Evolutionary conservation across 35 echinoderm and acorn worm genomes (phyloP).

Genomic region (Holothuria glaberrima): DNA sequence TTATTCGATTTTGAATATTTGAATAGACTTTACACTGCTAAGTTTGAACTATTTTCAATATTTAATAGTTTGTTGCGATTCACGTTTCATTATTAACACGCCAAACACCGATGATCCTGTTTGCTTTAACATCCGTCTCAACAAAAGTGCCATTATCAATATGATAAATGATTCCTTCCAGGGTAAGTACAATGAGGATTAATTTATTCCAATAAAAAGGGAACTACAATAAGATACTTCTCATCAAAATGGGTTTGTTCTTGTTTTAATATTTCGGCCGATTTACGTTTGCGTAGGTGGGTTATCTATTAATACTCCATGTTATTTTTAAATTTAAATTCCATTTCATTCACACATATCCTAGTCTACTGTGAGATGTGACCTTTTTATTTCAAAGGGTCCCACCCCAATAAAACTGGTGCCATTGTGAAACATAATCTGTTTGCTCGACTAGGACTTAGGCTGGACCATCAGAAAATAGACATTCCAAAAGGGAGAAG

Average conservation of each 20-base stretch:
- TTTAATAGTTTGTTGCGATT: conserved; percentile 38
- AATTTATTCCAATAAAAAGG: no score
- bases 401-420: no score
- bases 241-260: no score
- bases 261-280: no score
- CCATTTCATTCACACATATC: background rate
- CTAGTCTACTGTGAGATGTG: conserved; percentile 28
- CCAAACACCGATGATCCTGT: conserved; percentile 1
- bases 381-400: background rate
- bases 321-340: no score
- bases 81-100: conserved; percentile 34
- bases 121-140: conserved; percentile 48
- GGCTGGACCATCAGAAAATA: conserved; percentile 9
- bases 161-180: background rate
- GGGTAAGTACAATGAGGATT: background rate
- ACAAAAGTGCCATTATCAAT: conserved; percentile 30
- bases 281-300: no score
- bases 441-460: conserved; percentile 4
- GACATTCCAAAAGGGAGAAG: background rate
- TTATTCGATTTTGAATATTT: no score
- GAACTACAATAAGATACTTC: no score
- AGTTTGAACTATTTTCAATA: no score
- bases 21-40: no score
- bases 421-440: background rate
- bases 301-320: no score